phyloP scores from a whole-genome alignment of 2,797 vertebrate genomes.

The Halcyon leucocephala region DNA sequence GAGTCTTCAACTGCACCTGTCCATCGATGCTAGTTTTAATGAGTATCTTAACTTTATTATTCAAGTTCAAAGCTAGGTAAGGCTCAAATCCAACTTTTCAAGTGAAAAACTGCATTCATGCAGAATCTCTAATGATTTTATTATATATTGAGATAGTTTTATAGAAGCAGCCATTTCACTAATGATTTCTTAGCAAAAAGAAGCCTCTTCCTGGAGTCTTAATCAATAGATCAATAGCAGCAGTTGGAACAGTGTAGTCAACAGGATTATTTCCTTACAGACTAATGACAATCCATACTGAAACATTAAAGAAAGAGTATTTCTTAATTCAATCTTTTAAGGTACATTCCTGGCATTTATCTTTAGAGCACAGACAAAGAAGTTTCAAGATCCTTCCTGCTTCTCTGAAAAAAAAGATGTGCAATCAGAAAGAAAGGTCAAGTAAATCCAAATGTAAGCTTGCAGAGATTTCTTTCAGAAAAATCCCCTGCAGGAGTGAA shows the following conservation, averaged over 20 bases:
- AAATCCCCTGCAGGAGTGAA: constrained; percentile 53
- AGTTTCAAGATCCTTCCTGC: constrained; percentile 61
- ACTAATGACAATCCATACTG: constrained; percentile 40
- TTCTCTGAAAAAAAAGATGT: constrained; percentile 62
- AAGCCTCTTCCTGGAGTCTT: constrained; percentile 34
- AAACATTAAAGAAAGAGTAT: constrained; percentile 62
- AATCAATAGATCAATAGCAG: constrained; percentile 67
- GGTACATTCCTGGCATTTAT: constrained; percentile 61
- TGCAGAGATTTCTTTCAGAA: constrained; percentile 65
- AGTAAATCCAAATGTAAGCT: constrained; percentile 74
- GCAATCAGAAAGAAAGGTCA: constrained; percentile 72
- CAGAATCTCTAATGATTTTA: constrained; percentile 54
- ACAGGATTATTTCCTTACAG: constrained; percentile 63
- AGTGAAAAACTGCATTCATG: constrained; percentile 16
- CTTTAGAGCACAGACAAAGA: constrained; percentile 52
- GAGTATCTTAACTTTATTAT: constrained; percentile 31
- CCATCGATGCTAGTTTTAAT: constrained; percentile 17
- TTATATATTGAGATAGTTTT: constrained; percentile 49
- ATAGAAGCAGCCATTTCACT: constrained; percentile 46
- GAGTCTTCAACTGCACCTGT: background rate
- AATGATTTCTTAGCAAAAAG: constrained; percentile 49
- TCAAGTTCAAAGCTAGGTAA: constrained; percentile 53
- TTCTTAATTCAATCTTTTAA: constrained; percentile 68
- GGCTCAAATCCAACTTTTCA: constrained; percentile 29
- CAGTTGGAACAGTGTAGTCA: constrained; percentile 49